A percentile compares a stretch with the other conserved stretches of the same genome.
phyloP scores from a whole-genome alignment of 2,888 invertebrate genomes.

The Mesorhabditis sp. region DNA sequence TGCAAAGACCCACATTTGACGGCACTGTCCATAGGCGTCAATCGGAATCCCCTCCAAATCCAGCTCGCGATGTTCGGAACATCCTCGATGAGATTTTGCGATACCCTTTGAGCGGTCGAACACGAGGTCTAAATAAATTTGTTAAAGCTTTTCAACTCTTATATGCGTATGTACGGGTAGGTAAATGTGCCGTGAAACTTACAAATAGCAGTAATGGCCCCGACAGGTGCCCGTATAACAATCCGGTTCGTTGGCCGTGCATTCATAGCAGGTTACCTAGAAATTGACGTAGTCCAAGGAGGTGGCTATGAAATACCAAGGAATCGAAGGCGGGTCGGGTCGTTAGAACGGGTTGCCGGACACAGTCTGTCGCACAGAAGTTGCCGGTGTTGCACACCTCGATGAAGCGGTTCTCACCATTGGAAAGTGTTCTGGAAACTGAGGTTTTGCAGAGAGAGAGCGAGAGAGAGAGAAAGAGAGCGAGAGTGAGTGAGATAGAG shows the following conservation, averaged over 20 bases:
- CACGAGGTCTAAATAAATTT: not conserved
- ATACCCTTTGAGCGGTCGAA: not conserved
- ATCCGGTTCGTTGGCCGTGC: not conserved
- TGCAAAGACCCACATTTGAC: too few relatives aligned
- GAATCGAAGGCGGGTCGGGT: not conserved
- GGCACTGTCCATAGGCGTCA: not conserved
- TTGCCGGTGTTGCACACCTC: constrained; percentile 2
- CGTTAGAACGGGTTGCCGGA: not conserved
- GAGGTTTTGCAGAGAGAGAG: not conserved
- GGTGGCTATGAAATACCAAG: not conserved
- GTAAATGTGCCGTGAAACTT: too few relatives aligned
- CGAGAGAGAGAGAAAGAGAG: too few relatives aligned
- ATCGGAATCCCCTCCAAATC: not conserved
- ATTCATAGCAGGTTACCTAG: not conserved
- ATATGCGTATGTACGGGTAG: too few relatives aligned
- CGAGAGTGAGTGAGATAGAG: too few relatives aligned
- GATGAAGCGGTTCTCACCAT: not conserved
- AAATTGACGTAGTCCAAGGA: not conserved
- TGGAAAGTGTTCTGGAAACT: not conserved
- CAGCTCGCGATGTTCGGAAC: not conserved
- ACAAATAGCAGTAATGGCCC: not conserved
- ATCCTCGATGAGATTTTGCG: not conserved
- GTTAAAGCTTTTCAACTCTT: too few relatives aligned
- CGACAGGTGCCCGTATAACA: not conserved
- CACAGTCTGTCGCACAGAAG: not conserved